phyloP scores from a whole-genome alignment of 1,140 invertebrate species.

The Tribolium castaneum region DNA sequence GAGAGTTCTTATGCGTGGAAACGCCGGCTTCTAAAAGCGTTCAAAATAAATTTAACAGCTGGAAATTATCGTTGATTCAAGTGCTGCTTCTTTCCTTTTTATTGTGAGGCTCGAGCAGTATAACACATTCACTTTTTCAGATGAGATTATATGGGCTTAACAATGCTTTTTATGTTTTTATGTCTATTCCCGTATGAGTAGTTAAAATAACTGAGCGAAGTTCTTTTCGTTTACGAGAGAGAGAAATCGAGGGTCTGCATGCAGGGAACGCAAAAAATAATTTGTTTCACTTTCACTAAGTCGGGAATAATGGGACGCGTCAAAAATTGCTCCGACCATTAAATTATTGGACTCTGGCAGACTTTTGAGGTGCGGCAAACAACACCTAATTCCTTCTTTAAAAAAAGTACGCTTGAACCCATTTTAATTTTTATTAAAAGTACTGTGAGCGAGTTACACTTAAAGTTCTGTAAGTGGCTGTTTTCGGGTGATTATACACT shows the following conservation, averaged over 20 bases:
- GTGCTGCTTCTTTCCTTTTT: not conserved
- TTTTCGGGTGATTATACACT: too few relatives aligned
- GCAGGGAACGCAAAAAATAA: not conserved
- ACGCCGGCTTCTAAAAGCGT: not conserved
- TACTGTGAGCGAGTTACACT: too few relatives aligned
- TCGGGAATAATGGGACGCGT: not conserved
- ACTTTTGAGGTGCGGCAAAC: too few relatives aligned
- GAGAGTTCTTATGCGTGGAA: not conserved
- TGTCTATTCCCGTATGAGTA: conserved; percentile 17
- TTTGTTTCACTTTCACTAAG: not conserved
- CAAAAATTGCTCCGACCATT: not conserved
- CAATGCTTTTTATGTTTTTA: conserved; percentile 31
- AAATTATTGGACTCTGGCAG: too few relatives aligned
- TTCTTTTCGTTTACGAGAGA: not conserved
- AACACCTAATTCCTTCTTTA: too few relatives aligned
- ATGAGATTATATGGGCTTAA: conserved; percentile 28
- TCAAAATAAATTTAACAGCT: conserved; percentile 22
- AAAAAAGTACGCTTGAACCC: too few relatives aligned
- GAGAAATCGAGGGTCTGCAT: not conserved
- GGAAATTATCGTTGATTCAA: conserved; percentile 21
- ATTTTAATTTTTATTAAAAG: too few relatives aligned
- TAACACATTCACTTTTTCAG: conserved; percentile 7
- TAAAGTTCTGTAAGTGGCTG: too few relatives aligned
- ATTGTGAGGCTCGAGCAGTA: not conserved
- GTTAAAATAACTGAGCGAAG: conserved; percentile 23